A percentile compares a stretch with the other conserved stretches of the same genome.
Evolutionary conservation across 2,113 vertebrate species (phyloP).

Genomic region (Vombatus ursinus): DNA sequence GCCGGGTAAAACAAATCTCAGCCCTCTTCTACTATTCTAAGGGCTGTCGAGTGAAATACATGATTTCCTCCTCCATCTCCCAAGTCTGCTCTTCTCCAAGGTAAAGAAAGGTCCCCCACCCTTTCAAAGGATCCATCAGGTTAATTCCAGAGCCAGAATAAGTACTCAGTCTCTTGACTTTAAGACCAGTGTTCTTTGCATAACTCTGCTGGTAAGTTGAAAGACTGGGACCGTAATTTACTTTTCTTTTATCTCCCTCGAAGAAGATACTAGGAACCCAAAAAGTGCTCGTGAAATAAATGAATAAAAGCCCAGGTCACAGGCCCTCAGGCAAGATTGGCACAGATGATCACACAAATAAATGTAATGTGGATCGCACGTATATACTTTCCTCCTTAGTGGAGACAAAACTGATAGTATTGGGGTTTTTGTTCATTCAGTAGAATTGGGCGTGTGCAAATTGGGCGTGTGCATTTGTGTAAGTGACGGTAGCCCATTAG

Average conservation of each 20-base stretch:
- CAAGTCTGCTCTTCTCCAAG: background rate
- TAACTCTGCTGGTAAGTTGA: background rate
- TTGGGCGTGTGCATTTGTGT: background rate
- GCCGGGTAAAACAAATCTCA: background rate
- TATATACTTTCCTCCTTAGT: background rate
- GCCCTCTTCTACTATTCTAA: background rate
- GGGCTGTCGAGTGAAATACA: background rate
- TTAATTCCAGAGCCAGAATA: background rate
- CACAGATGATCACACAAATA: background rate
- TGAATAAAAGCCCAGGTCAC: background rate
- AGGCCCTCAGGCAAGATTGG: background rate
- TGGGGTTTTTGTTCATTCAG: too few relatives aligned
- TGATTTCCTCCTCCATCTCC: background rate
- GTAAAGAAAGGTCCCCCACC: background rate
- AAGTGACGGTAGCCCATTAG: background rate
- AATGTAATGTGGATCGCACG: background rate
- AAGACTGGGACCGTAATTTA: background rate
- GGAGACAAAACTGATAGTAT: background rate
- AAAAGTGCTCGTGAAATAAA: background rate
- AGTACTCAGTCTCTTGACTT: background rate
- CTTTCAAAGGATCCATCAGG: background rate
- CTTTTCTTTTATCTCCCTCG: background rate
- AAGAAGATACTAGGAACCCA: background rate
- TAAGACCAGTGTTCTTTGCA: background rate
- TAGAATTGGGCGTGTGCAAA: background rate